Percentiles rank a stretch among this genome's conserved stretches.
phyloP scores from a whole-genome alignment of 2,113 vertebrate genomes.

The Todiramphus saurophagus region DNA sequence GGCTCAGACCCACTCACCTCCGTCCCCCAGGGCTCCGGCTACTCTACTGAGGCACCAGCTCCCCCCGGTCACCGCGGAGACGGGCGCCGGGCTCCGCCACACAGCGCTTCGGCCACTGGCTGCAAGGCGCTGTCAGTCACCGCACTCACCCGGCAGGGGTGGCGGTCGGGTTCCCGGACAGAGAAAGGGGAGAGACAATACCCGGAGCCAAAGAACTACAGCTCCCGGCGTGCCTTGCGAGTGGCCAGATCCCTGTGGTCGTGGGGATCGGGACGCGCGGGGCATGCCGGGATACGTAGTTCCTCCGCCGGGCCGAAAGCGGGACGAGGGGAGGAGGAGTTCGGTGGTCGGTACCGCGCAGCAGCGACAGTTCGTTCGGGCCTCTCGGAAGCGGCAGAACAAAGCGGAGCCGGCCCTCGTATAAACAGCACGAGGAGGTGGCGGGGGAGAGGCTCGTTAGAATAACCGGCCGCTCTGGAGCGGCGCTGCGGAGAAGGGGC shows the following conservation, averaged over 20 bases:
- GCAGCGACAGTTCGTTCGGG: accelerated
- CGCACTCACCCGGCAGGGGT: neutral
- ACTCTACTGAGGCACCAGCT: neutral
- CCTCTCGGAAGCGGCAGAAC: no score
- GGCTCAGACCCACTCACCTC: neutral
- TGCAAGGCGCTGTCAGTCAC: slow-evolving; percentile 46
- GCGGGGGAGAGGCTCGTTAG: accelerated
- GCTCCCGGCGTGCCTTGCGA: neutral
- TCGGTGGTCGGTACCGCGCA: accelerated
- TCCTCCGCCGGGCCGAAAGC: accelerated
- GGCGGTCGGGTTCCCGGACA: slow-evolving; percentile 38
- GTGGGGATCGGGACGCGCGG: neutral
- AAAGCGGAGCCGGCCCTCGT: accelerated
- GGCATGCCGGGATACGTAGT: neutral
- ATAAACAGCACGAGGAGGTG: accelerated
- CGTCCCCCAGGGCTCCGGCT: neutral
- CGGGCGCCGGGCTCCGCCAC: neutral
- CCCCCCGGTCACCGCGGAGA: slow-evolving; percentile 49
- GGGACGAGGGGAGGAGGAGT: neutral
- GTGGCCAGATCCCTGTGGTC: accelerated
- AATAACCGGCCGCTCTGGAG: neutral
- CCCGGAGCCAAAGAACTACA: slow-evolving; percentile 6
- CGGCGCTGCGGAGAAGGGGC: neutral
- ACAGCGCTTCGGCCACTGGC: slow-evolving; percentile 40
- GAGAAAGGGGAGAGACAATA: slow-evolving; percentile 49